Conservation (phyloP, 1,140 invertebrate genomes). For the Ephestia elutella region DNA sequence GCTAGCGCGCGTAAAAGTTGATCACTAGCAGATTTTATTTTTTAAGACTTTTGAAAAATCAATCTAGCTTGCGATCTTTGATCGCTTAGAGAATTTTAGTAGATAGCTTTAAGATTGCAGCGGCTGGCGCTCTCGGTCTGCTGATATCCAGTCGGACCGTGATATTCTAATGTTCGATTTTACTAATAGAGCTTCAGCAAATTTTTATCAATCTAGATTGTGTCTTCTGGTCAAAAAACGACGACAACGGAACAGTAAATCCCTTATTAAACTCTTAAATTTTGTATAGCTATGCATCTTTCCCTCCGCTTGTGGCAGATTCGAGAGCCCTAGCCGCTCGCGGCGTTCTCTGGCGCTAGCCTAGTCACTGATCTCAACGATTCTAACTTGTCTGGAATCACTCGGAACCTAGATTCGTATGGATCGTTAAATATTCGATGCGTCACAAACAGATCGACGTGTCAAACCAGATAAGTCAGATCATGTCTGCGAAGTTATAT, state of each 20-base stretch:
- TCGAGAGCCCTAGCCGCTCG: conserved; percentile 50
- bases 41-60: conserved; percentile 73
- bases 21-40: conserved; percentile 74
- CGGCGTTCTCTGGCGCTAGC: conserved; percentile 52
- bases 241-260: conserved; percentile 35
- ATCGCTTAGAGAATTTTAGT: conserved; percentile 69
- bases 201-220: conserved; percentile 26
- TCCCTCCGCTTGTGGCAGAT: conserved; percentile 28
- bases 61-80: conserved; percentile 72
- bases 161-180: conserved; percentile 7
- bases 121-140: conserved; percentile 62
- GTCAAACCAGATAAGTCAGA: too few species aligned
- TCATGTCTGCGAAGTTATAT: too few species aligned
- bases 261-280: background rate
- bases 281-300: conserved; percentile 20
- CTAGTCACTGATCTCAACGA: conserved; percentile 56
- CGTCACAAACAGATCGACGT: too few species aligned
- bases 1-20: conserved; percentile 59
- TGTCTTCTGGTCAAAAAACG: conserved; percentile 20
- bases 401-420: conserved; percentile 11
- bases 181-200: conserved; percentile 18
- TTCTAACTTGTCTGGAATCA: conserved; percentile 47
- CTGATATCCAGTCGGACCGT: background rate
- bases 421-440: background rate
- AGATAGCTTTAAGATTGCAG: conserved; percentile 66